These are phyloP conservation scores for Zapus hudsonius DNA, from an alignment of 2,113 vertebrate species.

Conservation along the genomic window DNA sequence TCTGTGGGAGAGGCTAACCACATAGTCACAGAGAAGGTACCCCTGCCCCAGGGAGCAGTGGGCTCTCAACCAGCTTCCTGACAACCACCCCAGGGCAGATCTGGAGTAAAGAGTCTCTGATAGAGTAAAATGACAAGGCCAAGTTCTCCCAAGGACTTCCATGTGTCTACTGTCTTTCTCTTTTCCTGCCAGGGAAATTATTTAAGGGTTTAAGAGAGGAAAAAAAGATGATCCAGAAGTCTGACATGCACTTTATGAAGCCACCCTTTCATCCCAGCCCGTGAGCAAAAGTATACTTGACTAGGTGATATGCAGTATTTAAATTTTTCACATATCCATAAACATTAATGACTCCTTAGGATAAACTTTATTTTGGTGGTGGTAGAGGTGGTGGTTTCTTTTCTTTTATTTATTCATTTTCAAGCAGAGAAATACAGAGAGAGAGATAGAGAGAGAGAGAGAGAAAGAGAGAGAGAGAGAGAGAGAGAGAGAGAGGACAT, in stretches of 20 bases:
- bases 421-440: too few relatives aligned
- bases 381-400: too few relatives aligned
- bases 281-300: not conserved
- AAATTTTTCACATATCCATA: slow-evolving; percentile 19
- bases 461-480: too few relatives aligned
- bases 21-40: not conserved
- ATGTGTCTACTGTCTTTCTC: not conserved
- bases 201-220: not conserved
- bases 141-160: not conserved
- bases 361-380: not conserved
- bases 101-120: not conserved
- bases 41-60: not conserved
- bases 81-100: not conserved
- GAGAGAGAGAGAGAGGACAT: too few relatives aligned
- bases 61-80: not conserved
- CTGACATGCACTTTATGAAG: not conserved
- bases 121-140: not conserved
- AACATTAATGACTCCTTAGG: not conserved
- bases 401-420: too few relatives aligned
- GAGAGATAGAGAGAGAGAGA: too few relatives aligned
- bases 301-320: not conserved
- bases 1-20: slow-evolving; percentile 3
- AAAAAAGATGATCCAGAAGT: not conserved
- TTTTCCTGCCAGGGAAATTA: not conserved
- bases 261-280: not conserved